Base-by-base conservation (phyloP, 2,888 invertebrate species). In the Leucophenga maculata region DNA sequence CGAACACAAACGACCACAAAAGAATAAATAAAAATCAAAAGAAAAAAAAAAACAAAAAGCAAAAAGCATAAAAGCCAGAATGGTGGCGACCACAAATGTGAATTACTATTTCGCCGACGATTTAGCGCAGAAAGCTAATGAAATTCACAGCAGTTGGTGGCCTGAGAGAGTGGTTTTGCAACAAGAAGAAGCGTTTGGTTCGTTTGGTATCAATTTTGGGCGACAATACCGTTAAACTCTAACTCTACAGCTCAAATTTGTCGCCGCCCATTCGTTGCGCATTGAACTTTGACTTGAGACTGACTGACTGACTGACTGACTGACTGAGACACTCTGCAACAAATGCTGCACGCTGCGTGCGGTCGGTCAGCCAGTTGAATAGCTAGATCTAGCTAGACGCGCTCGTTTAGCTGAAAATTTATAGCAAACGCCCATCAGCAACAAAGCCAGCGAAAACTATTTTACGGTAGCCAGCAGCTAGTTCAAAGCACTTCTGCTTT, bases 121-220 rank as follows among this genome's bases (percentile, higher is more conserved):
- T 39, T 39, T 39, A 39, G 11, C 39, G 39, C 39, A 39, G 39
- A 72, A 46, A 69, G 65, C 69, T 70, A 67, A 72, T 75, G 79
- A 78, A 80, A 82, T 82, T 82, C 82, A 77, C 82, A 82, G 74
- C 83, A 77, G 83, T 82, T 80, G 82, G 82, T 82, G 82, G 83
- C 72, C 83, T 60, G n/a, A 39, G 39, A n/a, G n/a, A n/a, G n/a
- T n/a, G n/a, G n/a, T n/a, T n/a, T n/a, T 50, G 59, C 39, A 26
- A 62, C 1, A 32, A 44, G 18, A 54, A 72, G 4, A 26, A 26
- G 26, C 4, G 26, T n/a, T n/a, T n/a, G n/a, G n/a, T n/a, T n/a
- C n/a, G 26, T 3, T 26, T 26, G 26, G 2, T n/a, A n/a, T 26
- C 26, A 26, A 2, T 39, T 39, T 39, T 39, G 39, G 8, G 39